Conservation (phyloP, 2,113 vertebrate species). For the Catharus bicknelli region DNA sequence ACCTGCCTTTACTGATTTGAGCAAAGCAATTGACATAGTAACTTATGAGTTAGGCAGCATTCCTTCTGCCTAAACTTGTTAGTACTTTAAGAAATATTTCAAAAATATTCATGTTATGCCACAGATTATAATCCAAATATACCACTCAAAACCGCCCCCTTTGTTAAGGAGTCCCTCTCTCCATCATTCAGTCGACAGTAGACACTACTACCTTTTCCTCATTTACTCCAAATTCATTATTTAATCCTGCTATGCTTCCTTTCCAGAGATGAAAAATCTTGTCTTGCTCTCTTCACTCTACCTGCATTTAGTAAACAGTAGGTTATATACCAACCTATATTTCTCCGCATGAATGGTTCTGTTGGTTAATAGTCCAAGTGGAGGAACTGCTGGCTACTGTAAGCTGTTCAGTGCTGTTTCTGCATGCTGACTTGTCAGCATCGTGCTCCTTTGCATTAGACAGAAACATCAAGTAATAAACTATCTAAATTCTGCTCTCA, state of each 20-base stretch:
- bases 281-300: background rate
- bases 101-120: background rate
- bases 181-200: background rate
- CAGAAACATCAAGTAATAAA: constrained; percentile 21
- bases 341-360: constrained; percentile 12
- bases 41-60: no score
- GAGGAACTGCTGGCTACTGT: background rate
- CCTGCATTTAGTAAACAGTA: background rate
- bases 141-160: rapidly evolving
- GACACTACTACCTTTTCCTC: background rate
- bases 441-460: background rate
- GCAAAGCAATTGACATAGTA: background rate
- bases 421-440: background rate
- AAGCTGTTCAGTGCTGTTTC: constrained; percentile 2
- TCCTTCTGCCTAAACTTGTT: background rate
- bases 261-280: background rate
- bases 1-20: background rate
- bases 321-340: background rate
- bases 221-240: background rate
- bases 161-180: background rate
- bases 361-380: constrained; percentile 5
- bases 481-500: constrained; percentile 7
- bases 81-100: background rate
- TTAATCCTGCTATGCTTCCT: background rate
- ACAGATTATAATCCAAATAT: background rate